Evolutionary conservation across 2,888 invertebrate genomes (phyloP).

Genomic region (Dynastes tityus): DNA sequence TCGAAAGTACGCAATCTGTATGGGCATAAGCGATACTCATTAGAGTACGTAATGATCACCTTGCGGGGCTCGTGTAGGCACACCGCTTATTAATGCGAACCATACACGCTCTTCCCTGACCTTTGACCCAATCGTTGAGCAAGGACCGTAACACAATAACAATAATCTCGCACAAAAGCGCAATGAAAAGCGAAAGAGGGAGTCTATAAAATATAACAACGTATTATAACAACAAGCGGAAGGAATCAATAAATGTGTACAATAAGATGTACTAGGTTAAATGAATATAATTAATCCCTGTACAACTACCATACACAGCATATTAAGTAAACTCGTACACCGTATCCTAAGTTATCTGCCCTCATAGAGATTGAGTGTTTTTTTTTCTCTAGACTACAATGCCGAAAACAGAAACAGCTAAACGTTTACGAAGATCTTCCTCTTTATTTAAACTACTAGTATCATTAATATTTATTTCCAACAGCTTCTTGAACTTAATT

Average conservation of each 20-base stretch:
- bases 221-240: constrained; percentile 27
- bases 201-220: neutral
- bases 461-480: no score
- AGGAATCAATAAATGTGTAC: constrained; percentile 41
- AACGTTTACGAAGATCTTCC: no score
- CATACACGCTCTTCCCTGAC: constrained; percentile 19
- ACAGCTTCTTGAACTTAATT: no score
- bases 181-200: constrained; percentile 16
- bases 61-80: constrained; percentile 7
- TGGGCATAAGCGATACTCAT: neutral
- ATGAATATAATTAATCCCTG: constrained; percentile 26
- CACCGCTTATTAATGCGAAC: constrained; percentile 17
- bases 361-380: no score
- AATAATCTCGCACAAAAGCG: constrained; percentile 35
- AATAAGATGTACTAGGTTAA: constrained; percentile 34
- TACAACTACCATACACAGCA: no score
- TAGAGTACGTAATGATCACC: constrained; percentile 15
- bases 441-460: no score
- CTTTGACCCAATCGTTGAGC: constrained; percentile 14
- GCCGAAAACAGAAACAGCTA: no score
- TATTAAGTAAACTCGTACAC: no score
- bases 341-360: no score
- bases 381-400: no score
- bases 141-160: constrained; percentile 29
- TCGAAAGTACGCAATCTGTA: neutral